Evolutionary conservation across 2,113 vertebrate genomes (phyloP).

Genomic region (Macheiramphus alcinus): DNA sequence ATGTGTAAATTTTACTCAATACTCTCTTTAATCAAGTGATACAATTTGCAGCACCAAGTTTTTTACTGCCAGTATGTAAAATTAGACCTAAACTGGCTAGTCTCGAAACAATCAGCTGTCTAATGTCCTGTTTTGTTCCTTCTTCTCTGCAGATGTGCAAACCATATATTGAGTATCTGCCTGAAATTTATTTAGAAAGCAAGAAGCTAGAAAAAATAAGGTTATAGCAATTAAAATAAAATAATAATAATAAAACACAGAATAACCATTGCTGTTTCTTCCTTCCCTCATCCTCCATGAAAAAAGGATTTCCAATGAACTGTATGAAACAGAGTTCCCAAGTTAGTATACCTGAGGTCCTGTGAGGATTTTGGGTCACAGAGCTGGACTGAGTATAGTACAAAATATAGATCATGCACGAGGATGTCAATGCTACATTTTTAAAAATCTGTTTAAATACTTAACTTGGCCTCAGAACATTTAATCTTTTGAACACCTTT

Average conservation of each 20-base stretch:
- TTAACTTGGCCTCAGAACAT: neutral
- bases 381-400: neutral
- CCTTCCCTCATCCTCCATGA: neutral
- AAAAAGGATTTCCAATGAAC: neutral
- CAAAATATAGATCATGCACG: neutral
- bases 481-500: neutral
- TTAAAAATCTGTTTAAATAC: neutral
- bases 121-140: neutral
- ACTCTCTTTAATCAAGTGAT: neutral
- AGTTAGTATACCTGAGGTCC: neutral
- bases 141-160: neutral
- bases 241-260: neutral
- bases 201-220: neutral
- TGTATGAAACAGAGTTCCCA: neutral
- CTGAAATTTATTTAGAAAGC: neutral
- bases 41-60: neutral
- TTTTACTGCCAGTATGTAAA: neutral
- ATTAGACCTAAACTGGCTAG: neutral
- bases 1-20: neutral
- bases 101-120: neutral
- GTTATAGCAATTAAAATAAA: neutral
- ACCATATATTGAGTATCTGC: neutral
- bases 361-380: neutral
- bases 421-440: neutral
- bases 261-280: neutral